phyloP scores from a whole-genome alignment of 1,140 invertebrate species.

The Musca domestica region DNA sequence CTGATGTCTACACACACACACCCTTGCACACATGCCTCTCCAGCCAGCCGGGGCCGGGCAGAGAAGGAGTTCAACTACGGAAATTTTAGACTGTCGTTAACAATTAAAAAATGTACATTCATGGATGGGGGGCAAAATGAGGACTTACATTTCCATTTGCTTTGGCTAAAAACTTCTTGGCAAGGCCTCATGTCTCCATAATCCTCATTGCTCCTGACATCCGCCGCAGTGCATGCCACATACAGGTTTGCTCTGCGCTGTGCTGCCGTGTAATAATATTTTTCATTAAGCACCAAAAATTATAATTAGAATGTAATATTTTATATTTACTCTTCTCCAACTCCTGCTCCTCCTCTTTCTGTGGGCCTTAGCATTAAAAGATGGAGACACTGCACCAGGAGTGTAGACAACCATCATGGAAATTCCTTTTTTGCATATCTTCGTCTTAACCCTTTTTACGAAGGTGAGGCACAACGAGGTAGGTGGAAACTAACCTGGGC shows the following conservation, averaged over 20 bases:
- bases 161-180: no score
- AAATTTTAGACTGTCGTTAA: conserved; percentile 13
- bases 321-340: background rate
- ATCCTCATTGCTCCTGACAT: no score
- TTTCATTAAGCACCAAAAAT: conserved; percentile 12
- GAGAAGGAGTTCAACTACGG: conserved; percentile 30
- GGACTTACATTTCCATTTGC: no score
- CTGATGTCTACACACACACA: conserved; percentile 32
- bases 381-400: no score
- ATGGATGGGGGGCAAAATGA: no score
- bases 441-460: conserved; percentile 4
- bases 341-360: background rate
- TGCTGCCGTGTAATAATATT: conserved; percentile 1
- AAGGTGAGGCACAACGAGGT: background rate
- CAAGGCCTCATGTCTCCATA: no score
- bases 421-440: conserved; percentile 6
- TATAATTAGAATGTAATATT: conserved; percentile 23
- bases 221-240: background rate
- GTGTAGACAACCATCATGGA: no score
- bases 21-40: conserved; percentile 29
- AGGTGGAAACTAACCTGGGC: no score
- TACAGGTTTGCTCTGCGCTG: background rate
- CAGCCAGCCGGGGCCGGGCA: no score
- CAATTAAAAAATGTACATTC: conserved; percentile 29
- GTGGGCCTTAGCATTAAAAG: no score